These are phyloP conservation scores for Zingel zingel DNA, from an alignment of 2,113 vertebrate species.

Conservation along the genomic window DNA sequence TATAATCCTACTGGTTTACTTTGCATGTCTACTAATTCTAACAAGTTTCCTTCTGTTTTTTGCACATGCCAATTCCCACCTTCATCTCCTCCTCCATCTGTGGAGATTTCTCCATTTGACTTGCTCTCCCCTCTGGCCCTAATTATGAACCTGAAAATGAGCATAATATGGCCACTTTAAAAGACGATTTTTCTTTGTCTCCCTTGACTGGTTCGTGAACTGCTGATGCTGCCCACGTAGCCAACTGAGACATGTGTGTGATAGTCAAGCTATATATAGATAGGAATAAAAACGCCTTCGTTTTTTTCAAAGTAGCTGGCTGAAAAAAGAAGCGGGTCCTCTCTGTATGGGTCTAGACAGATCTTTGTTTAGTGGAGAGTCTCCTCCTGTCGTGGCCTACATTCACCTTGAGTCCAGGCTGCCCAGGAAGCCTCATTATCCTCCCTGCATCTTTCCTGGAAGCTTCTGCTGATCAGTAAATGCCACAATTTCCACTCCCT, in stretches of 20 bases:
- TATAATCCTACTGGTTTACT: not conserved
- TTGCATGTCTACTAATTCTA: not conserved
- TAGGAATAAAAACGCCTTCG: conserved; percentile 9
- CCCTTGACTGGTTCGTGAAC: not conserved
- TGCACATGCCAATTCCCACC: not conserved
- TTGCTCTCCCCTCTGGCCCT: not conserved
- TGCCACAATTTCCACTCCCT: conserved; percentile 65
- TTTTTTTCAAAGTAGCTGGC: conserved; percentile 6
- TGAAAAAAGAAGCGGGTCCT: not conserved
- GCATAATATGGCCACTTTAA: no score
- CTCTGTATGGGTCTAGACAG: not conserved
- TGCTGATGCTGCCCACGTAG: conserved; percentile 29
- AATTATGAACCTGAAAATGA: no score
- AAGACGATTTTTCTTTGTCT: not conserved
- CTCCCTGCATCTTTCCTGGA: conserved; percentile 58
- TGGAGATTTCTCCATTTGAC: not conserved
- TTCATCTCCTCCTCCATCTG: not conserved
- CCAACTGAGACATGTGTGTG: conserved; percentile 7
- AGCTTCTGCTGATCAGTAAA: conserved; percentile 73
- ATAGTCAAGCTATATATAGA: conserved; percentile 26
- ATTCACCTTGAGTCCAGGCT: conserved; percentile 57
- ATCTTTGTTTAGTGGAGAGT: conserved; percentile 13
- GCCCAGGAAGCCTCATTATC: conserved; percentile 73
- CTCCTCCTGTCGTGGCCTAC: conserved; percentile 24
- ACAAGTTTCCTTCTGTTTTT: not conserved